These are phyloP conservation scores for Enteromius fasciolatus DNA, from an alignment of 2,797 vertebrate species.

Conservation along the genomic window DNA sequence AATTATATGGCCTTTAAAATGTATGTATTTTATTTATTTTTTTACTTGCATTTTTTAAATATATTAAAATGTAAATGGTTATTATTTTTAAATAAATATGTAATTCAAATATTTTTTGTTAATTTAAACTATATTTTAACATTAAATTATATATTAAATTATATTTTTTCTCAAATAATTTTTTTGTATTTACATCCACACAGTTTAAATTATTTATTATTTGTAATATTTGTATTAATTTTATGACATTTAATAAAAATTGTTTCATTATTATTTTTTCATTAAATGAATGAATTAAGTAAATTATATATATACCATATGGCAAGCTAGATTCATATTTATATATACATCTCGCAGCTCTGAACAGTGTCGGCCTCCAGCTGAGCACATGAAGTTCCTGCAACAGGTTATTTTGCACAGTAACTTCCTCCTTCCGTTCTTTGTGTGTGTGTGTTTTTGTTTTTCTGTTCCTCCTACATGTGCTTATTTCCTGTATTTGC, in stretches of 20 bases:
- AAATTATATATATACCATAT: not conserved
- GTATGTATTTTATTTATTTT: not conserved
- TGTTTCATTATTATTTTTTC: not conserved
- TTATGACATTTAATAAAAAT: not conserved
- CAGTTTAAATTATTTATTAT: not conserved
- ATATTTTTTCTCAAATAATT: not conserved
- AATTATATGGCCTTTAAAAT: not conserved
- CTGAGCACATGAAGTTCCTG: conserved; percentile 18
- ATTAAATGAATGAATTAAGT: not conserved
- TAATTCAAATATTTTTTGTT: not conserved
- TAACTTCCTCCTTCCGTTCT: conserved; percentile 65
- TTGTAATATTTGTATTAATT: not conserved
- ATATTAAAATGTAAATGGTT: not conserved
- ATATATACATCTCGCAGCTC: not conserved
- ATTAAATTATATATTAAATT: too few species aligned
- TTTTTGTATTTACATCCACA: not conserved
- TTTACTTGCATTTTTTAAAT: not conserved
- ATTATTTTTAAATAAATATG: not conserved
- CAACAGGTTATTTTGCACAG: conserved; percentile 35
- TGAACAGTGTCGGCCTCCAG: not conserved
- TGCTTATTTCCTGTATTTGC: conserved; percentile 58
- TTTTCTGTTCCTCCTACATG: conserved; percentile 65
- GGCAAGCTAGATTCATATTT: not conserved
- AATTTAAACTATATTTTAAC: too few species aligned
- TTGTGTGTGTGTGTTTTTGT: conserved; percentile 45